phyloP scores from a whole-genome alignment of 2,888 invertebrate species.

The Parnassius mnemosyne region DNA sequence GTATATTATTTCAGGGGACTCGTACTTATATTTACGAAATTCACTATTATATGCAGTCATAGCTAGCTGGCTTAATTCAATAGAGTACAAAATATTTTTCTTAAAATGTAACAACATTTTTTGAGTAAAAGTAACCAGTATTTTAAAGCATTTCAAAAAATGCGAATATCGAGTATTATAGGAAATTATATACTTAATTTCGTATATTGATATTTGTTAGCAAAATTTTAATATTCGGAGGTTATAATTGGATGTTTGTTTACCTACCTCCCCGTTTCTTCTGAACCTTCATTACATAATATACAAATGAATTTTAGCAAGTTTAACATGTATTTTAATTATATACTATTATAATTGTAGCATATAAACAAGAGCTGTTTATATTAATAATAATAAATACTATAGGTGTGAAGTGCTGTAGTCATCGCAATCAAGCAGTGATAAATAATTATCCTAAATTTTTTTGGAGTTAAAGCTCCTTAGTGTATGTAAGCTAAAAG shows the following conservation, averaged over 20 bases:
- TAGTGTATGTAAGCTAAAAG: conserved; percentile 29
- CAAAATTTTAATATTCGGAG: too few species aligned
- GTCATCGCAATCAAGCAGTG: conserved; percentile 38
- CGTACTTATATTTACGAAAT: conserved; percentile 4
- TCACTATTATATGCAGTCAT: not conserved
- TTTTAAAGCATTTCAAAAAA: too few species aligned
- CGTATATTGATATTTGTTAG: too few species aligned
- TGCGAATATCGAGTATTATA: too few species aligned
- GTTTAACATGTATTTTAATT: not conserved
- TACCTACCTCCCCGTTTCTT: too few species aligned
- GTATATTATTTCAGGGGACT: conserved; percentile 5
- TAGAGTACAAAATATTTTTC: not conserved
- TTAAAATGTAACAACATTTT: too few species aligned
- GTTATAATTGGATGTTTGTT: too few species aligned
- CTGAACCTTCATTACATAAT: too few species aligned
- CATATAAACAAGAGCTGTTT: conserved; percentile 44
- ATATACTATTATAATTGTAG: not conserved
- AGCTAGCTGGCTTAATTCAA: conserved; percentile 1
- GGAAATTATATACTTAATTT: too few species aligned
- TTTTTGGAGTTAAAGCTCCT: conserved; percentile 13
- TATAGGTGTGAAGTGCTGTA: conserved; percentile 43
- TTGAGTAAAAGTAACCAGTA: too few species aligned
- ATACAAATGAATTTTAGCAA: too few species aligned
- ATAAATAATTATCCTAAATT: conserved; percentile 32
- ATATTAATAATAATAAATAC: conserved; percentile 41